Percentiles rank a stretch among this genome's conserved stretches.
These are phyloP conservation scores for Dicerorhinus sumatrensis DNA, from an alignment of 2,113 vertebrate species.

Conservation along the genomic window DNA sequence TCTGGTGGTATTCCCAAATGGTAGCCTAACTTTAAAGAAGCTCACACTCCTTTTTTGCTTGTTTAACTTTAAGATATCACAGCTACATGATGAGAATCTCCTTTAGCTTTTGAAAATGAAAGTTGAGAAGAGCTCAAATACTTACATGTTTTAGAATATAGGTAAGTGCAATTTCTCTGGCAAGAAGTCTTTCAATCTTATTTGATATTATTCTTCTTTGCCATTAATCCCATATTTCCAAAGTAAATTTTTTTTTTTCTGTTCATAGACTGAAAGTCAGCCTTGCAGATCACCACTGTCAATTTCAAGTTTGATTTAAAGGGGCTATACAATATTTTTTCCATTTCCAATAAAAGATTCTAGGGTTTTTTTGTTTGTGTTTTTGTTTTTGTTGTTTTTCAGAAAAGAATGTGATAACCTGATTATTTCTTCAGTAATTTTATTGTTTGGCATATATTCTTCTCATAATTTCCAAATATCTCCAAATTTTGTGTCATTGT, in stretches of 20 bases:
- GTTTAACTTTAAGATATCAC: slow-evolving; percentile 40
- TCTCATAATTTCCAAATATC: neutral
- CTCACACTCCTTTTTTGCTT: slow-evolving; percentile 32
- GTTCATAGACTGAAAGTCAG: neutral
- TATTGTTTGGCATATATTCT: neutral
- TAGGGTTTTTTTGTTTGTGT: neutral
- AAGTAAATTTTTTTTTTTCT: slow-evolving; percentile 25
- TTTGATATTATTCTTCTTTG: neutral
- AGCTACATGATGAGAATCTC: slow-evolving; percentile 63
- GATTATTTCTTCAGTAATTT: neutral
- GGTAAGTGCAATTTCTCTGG: neutral
- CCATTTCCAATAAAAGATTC: neutral
- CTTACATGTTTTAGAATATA: neutral
- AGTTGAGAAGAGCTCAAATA: neutral
- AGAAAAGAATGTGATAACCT: neutral
- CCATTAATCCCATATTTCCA: neutral
- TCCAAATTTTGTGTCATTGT: neutral
- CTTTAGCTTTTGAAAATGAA: slow-evolving; percentile 60
- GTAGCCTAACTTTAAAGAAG: slow-evolving; percentile 22
- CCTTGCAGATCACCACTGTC: rapidly evolving
- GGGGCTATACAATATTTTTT: neutral
- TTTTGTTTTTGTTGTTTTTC: neutral
- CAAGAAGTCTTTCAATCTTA: neutral
- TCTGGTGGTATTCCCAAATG: slow-evolving; percentile 15
- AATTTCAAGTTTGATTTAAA: slow-evolving; percentile 68